A percentile compares a stretch with the other conserved stretches of the same genome.
Conservation (phyloP, 2,113 vertebrate genomes). For the Brienomyrus longianalis region DNA sequence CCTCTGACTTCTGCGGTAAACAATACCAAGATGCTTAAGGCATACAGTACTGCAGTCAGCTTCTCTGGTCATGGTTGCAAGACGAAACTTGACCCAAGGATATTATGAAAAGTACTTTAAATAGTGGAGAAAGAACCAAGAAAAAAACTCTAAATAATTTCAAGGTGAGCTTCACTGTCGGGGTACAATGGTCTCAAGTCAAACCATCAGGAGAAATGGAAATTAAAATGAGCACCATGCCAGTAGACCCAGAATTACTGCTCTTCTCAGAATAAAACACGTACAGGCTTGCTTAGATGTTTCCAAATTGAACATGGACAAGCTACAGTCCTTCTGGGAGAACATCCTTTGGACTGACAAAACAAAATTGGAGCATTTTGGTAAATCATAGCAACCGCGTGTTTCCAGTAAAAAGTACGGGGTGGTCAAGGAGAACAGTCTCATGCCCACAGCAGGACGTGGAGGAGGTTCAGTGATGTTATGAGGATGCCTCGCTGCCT, state of each 20-base stretch:
- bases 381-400: not conserved
- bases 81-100: not conserved
- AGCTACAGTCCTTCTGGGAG: not conserved
- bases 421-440: not conserved
- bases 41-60: not conserved
- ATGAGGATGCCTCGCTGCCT: not conserved
- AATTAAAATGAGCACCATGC: not conserved
- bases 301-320: not conserved
- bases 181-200: not conserved
- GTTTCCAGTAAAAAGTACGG: not conserved
- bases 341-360: not conserved
- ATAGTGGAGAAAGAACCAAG: not conserved
- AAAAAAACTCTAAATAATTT: not conserved
- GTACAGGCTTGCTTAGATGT: not conserved
- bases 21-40: not conserved
- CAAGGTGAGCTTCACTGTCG: not conserved
- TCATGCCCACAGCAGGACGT: not conserved
- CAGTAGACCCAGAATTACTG: not conserved
- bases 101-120: not conserved
- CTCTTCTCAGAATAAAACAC: not conserved
- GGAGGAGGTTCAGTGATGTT: not conserved
- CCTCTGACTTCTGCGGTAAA: not conserved
- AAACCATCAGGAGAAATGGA: not conserved
- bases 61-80: not conserved
- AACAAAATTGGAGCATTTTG: not conserved